Evolutionary conservation across 2,113 vertebrate species (phyloP), one percentile per base, ranked within the genome.

Genomic region (Eidolon helvum): DNA sequence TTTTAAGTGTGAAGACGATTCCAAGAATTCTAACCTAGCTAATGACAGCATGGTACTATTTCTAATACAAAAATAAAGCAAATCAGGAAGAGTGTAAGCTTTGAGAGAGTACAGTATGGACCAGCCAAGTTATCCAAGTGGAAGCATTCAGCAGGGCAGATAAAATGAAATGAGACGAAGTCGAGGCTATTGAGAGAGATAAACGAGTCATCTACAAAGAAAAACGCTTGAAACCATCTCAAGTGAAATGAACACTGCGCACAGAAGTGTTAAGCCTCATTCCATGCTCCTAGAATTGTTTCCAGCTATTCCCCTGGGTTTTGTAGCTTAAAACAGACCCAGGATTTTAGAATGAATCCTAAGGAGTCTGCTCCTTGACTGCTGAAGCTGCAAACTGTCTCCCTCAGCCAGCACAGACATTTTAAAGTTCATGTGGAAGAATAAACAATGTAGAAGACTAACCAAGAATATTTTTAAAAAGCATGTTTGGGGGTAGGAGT

Each of bases 281-380:
- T 40, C 15, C 11, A 35, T 15, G n/a, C 55, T 91, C 71, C 78
- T 59, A 38, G 10, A 66, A 59, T n/a, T 74, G 48, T 45, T 72
- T 33, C n/a, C 45, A 78, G 68, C 21, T 89, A 63, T 21, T 93
- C 35, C 74, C 71, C 66, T 75, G n/a, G 85, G 45, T 90, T 43
- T 43, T 3, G 10, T 0, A 19, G n/a, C 35, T 88, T 90, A 88
- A 80, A 95, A 95, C 45, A 79, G 79, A 90, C 75, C 12, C 28
- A 87, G 24, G 57, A 83, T 75, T 94, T 96, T 74, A 90, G 72
- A 84, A 86, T 35, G 45, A 85, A 94, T 59, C 38, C 19, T 79
- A 0, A 50, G 14, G 59, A 87, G 48, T 94, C 30, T 87, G 74
- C 11, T 33, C 24, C 86, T 61, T 48, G 35, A 71, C 35, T 84